Evolutionary conservation across 2,113 vertebrate species (phyloP).

Genomic region (Lophotis ruficrista): DNA sequence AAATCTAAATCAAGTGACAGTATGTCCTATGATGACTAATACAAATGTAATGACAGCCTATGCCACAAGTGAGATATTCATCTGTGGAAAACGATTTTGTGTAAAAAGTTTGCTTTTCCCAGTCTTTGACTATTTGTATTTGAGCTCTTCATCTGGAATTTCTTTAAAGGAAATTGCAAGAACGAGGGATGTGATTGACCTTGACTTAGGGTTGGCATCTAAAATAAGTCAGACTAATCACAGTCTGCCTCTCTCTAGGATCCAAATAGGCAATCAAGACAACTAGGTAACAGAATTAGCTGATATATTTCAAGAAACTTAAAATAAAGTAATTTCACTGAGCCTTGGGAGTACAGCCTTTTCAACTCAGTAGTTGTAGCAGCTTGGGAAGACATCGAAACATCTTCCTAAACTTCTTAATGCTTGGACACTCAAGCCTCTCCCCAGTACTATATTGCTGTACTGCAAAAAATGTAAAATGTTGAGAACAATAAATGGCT

Average conservation of each 20-base stretch:
- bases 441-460: neutral
- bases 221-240: constrained; percentile 60
- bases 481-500: neutral
- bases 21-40: neutral
- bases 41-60: neutral
- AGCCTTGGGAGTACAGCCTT: neutral
- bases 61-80: neutral
- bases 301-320: constrained; percentile 16
- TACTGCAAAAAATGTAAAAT: accelerated
- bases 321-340: constrained; percentile 10
- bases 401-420: neutral
- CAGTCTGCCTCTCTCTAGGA: neutral
- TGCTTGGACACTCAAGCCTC: neutral
- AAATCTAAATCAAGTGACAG: neutral
- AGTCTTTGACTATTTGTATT: neutral
- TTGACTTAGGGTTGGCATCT: constrained; percentile 28
- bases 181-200: neutral
- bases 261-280: constrained; percentile 54
- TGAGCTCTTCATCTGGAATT: neutral
- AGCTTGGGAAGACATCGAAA: neutral
- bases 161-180: constrained; percentile 20
- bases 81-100: no score
- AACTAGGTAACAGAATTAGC: constrained; percentile 44
- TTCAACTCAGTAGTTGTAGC: neutral
- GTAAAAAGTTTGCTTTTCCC: neutral